These are phyloP conservation scores for Gallinago stenura DNA, from an alignment of 2,797 vertebrate species.

Conservation along the genomic window DNA sequence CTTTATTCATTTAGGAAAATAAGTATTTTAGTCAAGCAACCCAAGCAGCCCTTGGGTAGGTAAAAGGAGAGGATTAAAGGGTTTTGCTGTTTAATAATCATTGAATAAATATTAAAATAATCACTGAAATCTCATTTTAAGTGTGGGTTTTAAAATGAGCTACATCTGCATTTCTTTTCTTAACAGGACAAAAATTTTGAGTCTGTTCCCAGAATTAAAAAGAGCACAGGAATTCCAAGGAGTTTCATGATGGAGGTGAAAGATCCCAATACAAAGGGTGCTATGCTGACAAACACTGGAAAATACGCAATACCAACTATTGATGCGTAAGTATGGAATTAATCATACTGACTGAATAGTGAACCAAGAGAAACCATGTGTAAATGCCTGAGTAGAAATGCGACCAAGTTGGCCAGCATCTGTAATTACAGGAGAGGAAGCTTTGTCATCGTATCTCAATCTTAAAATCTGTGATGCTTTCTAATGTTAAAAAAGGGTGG, in stretches of 20 bases:
- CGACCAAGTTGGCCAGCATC: neutral
- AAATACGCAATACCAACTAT: constrained; percentile 95
- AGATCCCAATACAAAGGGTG: constrained; percentile 94
- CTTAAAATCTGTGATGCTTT: neutral
- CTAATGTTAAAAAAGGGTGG: rapidly evolving
- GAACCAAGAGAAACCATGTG: rapidly evolving
- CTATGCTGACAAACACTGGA: constrained; percentile 96
- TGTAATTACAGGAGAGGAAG: neutral
- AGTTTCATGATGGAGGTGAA: constrained; percentile 98
- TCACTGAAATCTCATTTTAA: neutral
- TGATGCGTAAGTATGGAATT: constrained; percentile 88
- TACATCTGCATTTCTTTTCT: neutral
- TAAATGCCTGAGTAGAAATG: neutral
- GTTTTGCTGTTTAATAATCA: neutral
- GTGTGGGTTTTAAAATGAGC: neutral
- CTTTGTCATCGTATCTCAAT: rapidly evolving
- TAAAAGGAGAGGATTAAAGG: neutral
- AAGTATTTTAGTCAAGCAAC: neutral
- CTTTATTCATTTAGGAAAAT: rapidly evolving
- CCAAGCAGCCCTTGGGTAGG: neutral
- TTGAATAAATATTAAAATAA: neutral
- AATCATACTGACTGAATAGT: neutral
- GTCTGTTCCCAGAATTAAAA: constrained; percentile 90
- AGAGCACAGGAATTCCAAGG: constrained; percentile 96
- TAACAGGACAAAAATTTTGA: constrained; percentile 92